Percentiles rank a stretch among this genome's conserved stretches.
Evolutionary conservation across 2,113 vertebrate species (phyloP).

Genomic region (Coracopsis vasa): DNA sequence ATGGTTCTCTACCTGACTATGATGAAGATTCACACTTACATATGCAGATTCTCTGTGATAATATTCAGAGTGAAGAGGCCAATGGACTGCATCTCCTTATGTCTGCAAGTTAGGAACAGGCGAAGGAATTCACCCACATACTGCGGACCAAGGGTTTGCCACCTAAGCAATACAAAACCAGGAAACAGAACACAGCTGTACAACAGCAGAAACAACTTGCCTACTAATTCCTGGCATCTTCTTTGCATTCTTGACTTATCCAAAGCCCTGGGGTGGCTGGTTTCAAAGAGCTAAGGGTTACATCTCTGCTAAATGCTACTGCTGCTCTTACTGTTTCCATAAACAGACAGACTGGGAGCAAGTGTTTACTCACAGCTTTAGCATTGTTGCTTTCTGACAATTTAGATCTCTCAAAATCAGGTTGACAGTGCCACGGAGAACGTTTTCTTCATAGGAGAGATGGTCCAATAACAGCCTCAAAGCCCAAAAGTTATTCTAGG

Average conservation of each 20-base stretch:
- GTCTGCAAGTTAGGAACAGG: conserved; percentile 21
- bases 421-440: background rate
- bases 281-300: background rate
- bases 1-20: background rate
- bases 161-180: background rate
- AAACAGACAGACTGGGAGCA: background rate
- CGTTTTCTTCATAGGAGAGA: background rate
- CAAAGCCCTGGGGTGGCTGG: background rate
- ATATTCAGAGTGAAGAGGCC: conserved; percentile 17
- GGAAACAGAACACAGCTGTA: background rate
- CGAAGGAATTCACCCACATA: conserved; percentile 36
- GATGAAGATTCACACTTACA: conserved; percentile 10
- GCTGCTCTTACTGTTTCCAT: background rate
- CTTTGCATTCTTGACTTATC: background rate
- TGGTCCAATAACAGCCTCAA: conserved; percentile 53
- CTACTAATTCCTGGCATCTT: background rate
- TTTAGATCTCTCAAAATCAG: conserved; percentile 16
- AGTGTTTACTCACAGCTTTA: conserved; percentile 18
- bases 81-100: background rate
- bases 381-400: background rate
- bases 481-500: conserved; percentile 67
- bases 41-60: background rate
- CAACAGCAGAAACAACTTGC: background rate
- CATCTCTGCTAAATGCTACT: background rate
- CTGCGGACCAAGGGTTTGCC: background rate